phyloP scores from a whole-genome alignment of 2,113 vertebrate species.

The Phyllostomus discolor region DNA sequence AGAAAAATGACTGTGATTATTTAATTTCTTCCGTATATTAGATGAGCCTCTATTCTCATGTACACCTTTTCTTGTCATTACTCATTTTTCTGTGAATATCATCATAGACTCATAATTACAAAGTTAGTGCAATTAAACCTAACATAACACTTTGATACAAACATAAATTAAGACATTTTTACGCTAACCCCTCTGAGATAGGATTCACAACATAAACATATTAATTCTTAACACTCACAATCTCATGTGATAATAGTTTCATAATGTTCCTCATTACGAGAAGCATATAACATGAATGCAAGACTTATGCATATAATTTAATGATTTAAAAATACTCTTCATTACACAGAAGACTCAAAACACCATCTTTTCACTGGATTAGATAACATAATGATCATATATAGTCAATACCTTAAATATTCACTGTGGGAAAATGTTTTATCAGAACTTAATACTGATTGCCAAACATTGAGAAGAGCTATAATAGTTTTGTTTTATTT shows the following conservation, averaged over 20 bases:
- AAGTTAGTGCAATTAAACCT: not conserved
- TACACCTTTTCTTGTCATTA: not conserved
- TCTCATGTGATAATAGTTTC: not conserved
- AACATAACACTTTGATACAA: not conserved
- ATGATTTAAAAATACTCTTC: not conserved
- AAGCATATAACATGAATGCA: not conserved
- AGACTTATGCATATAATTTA: not conserved
- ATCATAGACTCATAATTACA: not conserved
- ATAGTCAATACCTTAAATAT: not conserved
- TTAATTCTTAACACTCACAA: not conserved
- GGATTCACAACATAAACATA: not conserved
- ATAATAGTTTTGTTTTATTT: not conserved
- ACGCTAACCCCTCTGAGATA: not conserved
- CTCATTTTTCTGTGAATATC: not conserved
- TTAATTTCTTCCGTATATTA: not conserved
- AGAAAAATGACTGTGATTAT: not conserved
- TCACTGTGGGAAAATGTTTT: not conserved
- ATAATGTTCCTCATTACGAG: not conserved
- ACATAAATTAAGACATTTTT: not conserved
- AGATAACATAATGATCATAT: not conserved
- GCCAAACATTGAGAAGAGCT: not conserved
- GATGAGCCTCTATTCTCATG: not conserved
- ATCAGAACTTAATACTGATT: not conserved
- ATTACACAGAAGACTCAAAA: not conserved
- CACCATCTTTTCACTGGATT: not conserved